These are phyloP conservation scores for Sceloporus tristichus DNA, from an alignment of 2,113 vertebrate species.

Conservation along the genomic window DNA sequence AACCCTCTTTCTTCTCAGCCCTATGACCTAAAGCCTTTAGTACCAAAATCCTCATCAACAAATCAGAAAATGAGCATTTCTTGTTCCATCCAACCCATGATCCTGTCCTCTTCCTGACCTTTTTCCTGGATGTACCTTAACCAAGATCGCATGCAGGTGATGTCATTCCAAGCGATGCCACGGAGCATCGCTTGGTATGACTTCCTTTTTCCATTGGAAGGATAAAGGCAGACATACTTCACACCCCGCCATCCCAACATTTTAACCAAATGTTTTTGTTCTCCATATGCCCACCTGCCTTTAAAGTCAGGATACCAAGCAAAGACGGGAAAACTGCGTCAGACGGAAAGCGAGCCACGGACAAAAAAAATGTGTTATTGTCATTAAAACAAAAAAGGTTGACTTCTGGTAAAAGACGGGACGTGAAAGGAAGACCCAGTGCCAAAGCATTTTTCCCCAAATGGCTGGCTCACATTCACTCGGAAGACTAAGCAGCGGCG, in stretches of 20 bases:
- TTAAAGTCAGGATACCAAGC: neutral
- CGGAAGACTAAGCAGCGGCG: neutral
- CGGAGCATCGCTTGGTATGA: no score
- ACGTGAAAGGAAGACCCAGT: neutral
- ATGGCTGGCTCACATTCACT: no score
- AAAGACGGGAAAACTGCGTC: neutral
- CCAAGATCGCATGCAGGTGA: neutral
- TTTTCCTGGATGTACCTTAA: neutral
- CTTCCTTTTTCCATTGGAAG: neutral
- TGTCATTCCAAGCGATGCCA: neutral
- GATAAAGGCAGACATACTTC: no score
- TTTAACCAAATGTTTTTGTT: no score
- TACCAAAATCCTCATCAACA: no score
- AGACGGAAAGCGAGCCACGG: neutral
- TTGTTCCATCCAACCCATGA: no score
- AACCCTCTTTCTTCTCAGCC: no score
- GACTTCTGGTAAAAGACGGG: constrained; percentile 52
- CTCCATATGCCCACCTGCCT: neutral
- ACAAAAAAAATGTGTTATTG: constrained; percentile 53
- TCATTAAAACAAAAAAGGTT: neutral
- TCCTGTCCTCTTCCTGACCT: no score
- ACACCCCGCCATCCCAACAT: neutral
- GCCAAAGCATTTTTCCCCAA: constrained; percentile 39
- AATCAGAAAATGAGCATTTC: no score
- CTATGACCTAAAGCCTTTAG: no score